Base-by-base conservation (phyloP, 2,888 invertebrate genomes). In the Agrochola circellaris region DNA sequence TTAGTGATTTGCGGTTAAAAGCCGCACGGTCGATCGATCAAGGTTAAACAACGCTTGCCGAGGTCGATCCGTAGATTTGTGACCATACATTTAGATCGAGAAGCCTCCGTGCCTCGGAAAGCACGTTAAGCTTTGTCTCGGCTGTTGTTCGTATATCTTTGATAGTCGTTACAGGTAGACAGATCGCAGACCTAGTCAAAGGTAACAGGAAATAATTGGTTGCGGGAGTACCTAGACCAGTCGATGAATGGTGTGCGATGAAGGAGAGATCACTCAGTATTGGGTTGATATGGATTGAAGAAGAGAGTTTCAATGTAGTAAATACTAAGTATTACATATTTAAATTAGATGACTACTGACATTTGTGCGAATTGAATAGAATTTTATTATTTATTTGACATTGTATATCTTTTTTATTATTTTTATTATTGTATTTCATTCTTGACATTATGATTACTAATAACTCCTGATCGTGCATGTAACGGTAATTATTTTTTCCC, bases 1-100 rank as follows among this genome's bases (percentile, higher is more conserved):
- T 26, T 13, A 67, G 38, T 76, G 20, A 79, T 77, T 79, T 70
- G 65, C 48, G 23, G 17, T n/a, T 56, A 56, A 56, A 9, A 56
- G 11, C 54, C 4, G 54, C n/a, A 56, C n/a, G 1, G n/a, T 56
- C n/a, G n/a, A n/a, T 56, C 11, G 4, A 56, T n/a, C n/a, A n/a
- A 54, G n/a, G 23, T n/a, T 54, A 51, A 51, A 5, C 8, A 20
- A 20, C 51, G 20, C 51, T 51, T 51, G 20, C 20, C 51, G 20
- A 23, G 20, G 23, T 51, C 8, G 23, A 23, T 51, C 51, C 23
- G 20, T 51, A 23, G 23, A 54, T 54, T 9, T 4, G 23, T 54
- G 54, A n/a, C n/a, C 54, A 5, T 56, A 1, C 11, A 54, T 54
- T 54, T 11, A 56, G 4, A 56, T 4, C 1, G 4, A 11, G 54